Conservation (phyloP, 1,140 invertebrate genomes). For the Ceratosolen solmsi region DNA sequence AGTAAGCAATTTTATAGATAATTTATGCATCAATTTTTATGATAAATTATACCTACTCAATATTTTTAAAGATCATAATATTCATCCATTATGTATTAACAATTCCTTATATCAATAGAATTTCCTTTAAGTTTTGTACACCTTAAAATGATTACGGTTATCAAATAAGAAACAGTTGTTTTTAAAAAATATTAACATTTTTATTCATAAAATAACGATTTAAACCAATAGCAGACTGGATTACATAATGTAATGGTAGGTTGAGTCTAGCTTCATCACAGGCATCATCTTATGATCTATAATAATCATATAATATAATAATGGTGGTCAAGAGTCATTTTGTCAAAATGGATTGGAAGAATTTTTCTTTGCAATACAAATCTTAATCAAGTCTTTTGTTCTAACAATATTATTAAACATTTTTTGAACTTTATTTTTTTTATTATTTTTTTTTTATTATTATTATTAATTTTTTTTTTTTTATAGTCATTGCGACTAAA, state of each 20-base stretch:
- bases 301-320: slow-evolving; percentile 35
- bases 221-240: slow-evolving; percentile 64
- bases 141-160: neutral
- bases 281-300: slow-evolving; percentile 59
- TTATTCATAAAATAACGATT: slow-evolving; percentile 71
- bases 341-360: slow-evolving; percentile 26
- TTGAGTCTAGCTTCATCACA: slow-evolving; percentile 62
- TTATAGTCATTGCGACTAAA: slow-evolving; percentile 35
- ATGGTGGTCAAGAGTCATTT: slow-evolving; percentile 16
- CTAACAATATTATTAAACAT: slow-evolving; percentile 7
- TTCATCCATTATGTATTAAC: neutral
- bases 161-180: slow-evolving; percentile 40
- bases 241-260: slow-evolving; percentile 60
- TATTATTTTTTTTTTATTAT: slow-evolving; percentile 26
- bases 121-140: slow-evolving; percentile 8
- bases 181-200: slow-evolving; percentile 69
- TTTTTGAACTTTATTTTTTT: slow-evolving; percentile 24
- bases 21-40: neutral
- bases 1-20: neutral
- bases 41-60: neutral
- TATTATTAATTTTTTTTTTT: neutral
- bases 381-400: neutral
- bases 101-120: slow-evolving; percentile 1
- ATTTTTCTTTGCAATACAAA: slow-evolving; percentile 4
- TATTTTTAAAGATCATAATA: neutral